Percentiles rank a stretch among this genome's conserved stretches.
These are phyloP conservation scores for Phrixothrix hirtus DNA, from an alignment of 2,888 invertebrate genomes.

Conservation along the genomic window DNA sequence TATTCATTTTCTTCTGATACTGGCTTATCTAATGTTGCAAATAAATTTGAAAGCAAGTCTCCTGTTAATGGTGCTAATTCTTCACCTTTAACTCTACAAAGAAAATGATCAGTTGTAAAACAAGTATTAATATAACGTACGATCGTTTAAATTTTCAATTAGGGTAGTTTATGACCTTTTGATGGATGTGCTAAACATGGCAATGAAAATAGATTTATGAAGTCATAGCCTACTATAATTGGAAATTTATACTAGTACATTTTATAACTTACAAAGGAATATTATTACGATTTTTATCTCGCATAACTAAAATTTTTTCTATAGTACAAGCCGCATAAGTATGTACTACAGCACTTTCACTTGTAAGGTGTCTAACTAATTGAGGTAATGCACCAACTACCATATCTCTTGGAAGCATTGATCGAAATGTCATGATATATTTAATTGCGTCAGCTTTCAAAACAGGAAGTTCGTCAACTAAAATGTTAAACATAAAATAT, in stretches of 20 bases:
- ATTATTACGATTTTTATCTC: slow-evolving; percentile 59
- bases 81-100: slow-evolving; percentile 62
- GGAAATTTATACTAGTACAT: no score
- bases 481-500: slow-evolving; percentile 43
- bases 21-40: slow-evolving; percentile 71
- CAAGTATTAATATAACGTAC: no score
- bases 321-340: slow-evolving; percentile 93
- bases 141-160: no score
- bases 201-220: no score
- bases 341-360: slow-evolving; percentile 85
- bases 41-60: slow-evolving; percentile 74
- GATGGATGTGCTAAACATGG: no score
- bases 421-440: slow-evolving; percentile 94
- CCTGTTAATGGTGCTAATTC: slow-evolving; percentile 70
- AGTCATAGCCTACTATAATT: no score
- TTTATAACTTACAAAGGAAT: slow-evolving; percentile 58
- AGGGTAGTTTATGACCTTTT: no score
- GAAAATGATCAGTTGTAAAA: no score
- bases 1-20: slow-evolving; percentile 94
- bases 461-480: slow-evolving; percentile 87
- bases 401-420: slow-evolving; percentile 79
- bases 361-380: slow-evolving; percentile 74
- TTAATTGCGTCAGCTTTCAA: slow-evolving; percentile 96
- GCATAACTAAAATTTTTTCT: slow-evolving; percentile 84
- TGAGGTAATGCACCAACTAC: slow-evolving; percentile 76